A percentile compares a stretch with the other conserved stretches of the same genome.
Evolutionary conservation across 2,888 invertebrate genomes (phyloP).

Genomic region (Lumbricus terrestris): DNA sequence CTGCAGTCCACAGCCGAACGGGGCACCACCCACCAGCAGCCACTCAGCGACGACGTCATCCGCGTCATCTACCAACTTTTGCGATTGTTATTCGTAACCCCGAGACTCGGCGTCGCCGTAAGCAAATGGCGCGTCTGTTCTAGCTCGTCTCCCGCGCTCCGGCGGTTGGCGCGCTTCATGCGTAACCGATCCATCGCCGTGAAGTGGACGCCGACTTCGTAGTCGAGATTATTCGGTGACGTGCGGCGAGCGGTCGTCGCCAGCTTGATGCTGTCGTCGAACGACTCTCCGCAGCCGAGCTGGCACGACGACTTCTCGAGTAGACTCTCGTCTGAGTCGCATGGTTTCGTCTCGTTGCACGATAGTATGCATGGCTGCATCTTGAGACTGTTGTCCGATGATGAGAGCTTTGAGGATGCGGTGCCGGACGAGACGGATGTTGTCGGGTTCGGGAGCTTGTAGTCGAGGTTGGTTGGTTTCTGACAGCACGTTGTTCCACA

Average conservation of each 20-base stretch:
- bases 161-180: conserved; percentile 3
- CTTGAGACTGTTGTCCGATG: conserved; percentile 16
- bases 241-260: background rate
- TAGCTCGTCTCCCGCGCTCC: conserved; percentile 17
- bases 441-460: background rate
- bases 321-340: conserved; percentile 6
- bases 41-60: background rate
- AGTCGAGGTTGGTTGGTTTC: background rate
- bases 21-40: background rate
- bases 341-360: background rate
- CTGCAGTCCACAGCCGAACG: background rate
- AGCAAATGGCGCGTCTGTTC: conserved; percentile 16
- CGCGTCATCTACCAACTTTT: conserved; percentile 18
- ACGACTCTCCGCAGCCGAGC: background rate
- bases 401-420: background rate
- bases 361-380: background rate
- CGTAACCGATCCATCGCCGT: background rate
- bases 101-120: conserved; percentile 6
- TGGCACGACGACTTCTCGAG: background rate
- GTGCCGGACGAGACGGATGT: background rate
- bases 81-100: conserved; percentile 14
- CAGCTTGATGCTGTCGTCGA: conserved; percentile 13
- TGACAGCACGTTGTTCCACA: background rate
- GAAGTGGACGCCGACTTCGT: conserved; percentile 8
- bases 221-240: background rate